Conservation (phyloP, 2,797 vertebrate genomes). For the Pagetopsis macropterus region DNA sequence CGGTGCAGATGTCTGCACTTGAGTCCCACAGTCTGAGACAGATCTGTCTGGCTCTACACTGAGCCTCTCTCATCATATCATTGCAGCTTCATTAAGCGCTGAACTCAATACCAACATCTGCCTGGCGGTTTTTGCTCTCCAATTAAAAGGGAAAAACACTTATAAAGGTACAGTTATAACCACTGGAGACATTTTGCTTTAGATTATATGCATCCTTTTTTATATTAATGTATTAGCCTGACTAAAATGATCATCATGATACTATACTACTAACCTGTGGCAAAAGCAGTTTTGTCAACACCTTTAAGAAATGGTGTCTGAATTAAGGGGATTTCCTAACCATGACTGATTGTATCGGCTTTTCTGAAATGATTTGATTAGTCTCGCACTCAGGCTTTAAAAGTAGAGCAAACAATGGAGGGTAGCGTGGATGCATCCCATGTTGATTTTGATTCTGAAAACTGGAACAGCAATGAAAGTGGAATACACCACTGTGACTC, state of each 20-base stretch:
- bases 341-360: background rate
- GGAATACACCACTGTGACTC: background rate
- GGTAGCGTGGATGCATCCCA: background rate
- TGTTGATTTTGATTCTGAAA: slow-evolving; percentile 14
- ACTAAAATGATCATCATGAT: background rate
- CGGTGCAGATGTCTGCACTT: slow-evolving; percentile 76
- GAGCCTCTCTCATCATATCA: slow-evolving; percentile 56
- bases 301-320: slow-evolving; percentile 6
- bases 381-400: background rate
- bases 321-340: background rate
- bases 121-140: slow-evolving; percentile 44
- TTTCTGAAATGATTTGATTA: background rate
- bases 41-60: slow-evolving; percentile 68
- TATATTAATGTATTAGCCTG: slow-evolving; percentile 13
- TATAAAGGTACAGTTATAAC: slow-evolving; percentile 24
- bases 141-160: slow-evolving; percentile 36
- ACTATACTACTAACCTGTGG: too few species aligned
- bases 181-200: slow-evolving; percentile 8
- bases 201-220: background rate
- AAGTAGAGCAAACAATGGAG: slow-evolving; percentile 4
- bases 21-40: slow-evolving; percentile 72
- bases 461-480: slow-evolving; percentile 19
- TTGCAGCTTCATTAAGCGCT: slow-evolving; percentile 63
- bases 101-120: slow-evolving; percentile 62
- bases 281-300: slow-evolving; percentile 1